A percentile compares a stretch with the other conserved stretches of the same genome.
phyloP scores from a whole-genome alignment of 2,113 vertebrate genomes.

The Indicator maculatus region DNA sequence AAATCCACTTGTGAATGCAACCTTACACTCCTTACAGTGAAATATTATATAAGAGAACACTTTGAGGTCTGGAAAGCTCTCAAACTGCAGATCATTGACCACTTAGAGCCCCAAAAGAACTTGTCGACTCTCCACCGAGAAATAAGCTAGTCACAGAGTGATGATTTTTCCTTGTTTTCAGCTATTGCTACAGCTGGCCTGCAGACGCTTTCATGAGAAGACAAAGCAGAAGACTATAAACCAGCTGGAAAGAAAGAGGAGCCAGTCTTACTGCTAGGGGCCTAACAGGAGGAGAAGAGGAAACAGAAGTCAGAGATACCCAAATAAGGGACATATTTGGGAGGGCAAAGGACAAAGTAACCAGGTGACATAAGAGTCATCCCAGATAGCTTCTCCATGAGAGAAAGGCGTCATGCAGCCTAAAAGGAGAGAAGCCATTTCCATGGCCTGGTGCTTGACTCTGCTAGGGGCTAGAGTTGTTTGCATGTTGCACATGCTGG shows the following conservation, averaged over 20 bases:
- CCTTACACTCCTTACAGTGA: not conserved
- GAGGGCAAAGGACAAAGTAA: not conserved
- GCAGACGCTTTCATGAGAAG: not conserved
- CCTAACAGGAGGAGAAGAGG: not conserved
- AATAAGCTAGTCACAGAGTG: not conserved
- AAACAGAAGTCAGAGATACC: not conserved
- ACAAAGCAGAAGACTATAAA: constrained; percentile 37
- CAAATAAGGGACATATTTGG: not conserved
- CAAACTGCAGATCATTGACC: not conserved
- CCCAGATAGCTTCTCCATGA: not conserved
- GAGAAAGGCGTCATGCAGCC: not conserved
- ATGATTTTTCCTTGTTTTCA: constrained; percentile 34
- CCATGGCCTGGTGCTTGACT: not conserved
- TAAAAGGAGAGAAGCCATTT: not conserved
- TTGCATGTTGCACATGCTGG: not conserved
- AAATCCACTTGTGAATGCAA: constrained; percentile 2
- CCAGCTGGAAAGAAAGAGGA: constrained; percentile 35
- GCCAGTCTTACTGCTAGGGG: not conserved
- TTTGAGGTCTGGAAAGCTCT: constrained; percentile 8
- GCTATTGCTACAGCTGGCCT: constrained; percentile 38
- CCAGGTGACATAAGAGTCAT: not conserved
- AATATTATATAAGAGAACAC: constrained; percentile 6
- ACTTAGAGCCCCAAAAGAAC: not conserved
- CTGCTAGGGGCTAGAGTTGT: not conserved
- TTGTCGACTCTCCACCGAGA: not conserved